Base-by-base conservation (phyloP, 2,888 invertebrate genomes). In the Drosophila acutilabella region DNA sequence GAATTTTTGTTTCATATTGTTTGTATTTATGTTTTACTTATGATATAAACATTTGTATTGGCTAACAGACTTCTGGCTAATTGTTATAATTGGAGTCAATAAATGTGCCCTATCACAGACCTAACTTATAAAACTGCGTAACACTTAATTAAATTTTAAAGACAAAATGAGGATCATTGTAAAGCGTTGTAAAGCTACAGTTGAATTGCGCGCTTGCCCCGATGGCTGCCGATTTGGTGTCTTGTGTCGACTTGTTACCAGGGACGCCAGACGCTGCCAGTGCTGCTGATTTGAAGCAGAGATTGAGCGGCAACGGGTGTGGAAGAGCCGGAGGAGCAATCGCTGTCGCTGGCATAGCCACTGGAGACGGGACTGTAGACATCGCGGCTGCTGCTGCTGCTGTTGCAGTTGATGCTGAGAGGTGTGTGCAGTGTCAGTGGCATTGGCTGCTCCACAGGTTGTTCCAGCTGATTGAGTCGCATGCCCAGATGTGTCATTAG, bases 401-500 rank as follows among this genome's bases (percentile, higher is more conserved):
- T 60, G 68, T 20, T 65, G 42, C 91, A 91, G 65, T 79, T 75
- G 36, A 91, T 89, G 56, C 78, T 84, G 6, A 91, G 70, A 1
- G 90, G 91, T 0, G 81, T 73, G 48, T 76, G 80, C 14, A 81
- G 50, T 2, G 89, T 70, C 33, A 76, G 68, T 10, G 71, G 45
- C 53, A 71, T 61, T 14, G 66, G 18, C 51, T 89, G 83, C 13
- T 76, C 76, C 52, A 74, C 42, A 13, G 85, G 78, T 62, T 83
- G 80, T 48, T 90, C 91, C 70, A 92, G 70, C 72, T 92, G 90
- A 76, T 97, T 97, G 74, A 97, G 94, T 50, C 96, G 95, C 93
- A 96, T 95, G 20, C 97, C 97, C 75, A 98, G 94, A 92, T 97
- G 97, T 56, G 97, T 96, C 97, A 97, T 97, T 86, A 97, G 93